phyloP scores from a whole-genome alignment of 2,797 vertebrate species.

The Clarias pachynema region DNA sequence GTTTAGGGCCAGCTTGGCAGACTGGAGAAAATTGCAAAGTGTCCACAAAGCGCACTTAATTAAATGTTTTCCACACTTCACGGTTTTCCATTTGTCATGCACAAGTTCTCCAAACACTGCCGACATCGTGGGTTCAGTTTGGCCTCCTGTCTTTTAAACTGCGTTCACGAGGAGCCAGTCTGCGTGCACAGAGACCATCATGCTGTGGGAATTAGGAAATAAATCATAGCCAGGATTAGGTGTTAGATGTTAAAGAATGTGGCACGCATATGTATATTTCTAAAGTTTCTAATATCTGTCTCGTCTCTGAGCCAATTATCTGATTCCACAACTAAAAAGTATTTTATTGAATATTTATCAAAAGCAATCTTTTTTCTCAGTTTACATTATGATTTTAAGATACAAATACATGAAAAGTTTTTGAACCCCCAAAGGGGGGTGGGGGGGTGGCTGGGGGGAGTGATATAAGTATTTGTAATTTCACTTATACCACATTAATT shows the following conservation, averaged over 20 bases:
- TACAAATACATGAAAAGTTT: neutral
- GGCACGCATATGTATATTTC: neutral
- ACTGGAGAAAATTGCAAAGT: conserved; percentile 33
- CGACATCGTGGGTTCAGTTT: conserved; percentile 23
- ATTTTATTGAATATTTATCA: neutral
- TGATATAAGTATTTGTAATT: neutral
- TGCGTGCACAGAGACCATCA: neutral
- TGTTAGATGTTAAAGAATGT: neutral
- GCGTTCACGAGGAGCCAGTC: neutral
- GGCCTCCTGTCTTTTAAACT: conserved; percentile 24
- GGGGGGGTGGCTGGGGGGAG: too few relatives aligned
- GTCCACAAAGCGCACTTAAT: conserved; percentile 50
- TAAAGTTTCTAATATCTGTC: neutral
- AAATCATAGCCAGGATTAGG: neutral
- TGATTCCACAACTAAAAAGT: neutral
- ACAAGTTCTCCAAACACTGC: conserved; percentile 42
- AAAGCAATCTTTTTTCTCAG: neutral
- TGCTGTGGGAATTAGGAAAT: neutral
- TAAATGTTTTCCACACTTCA: conserved; percentile 39
- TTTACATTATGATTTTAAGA: neutral
- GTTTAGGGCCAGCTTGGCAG: conserved; percentile 38
- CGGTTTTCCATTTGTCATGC: conserved; percentile 47
- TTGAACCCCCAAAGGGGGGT: neutral
- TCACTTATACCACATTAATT: neutral
- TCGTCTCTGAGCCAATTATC: neutral